Percentiles rank a stretch among this genome's conserved stretches.
Evolutionary conservation across 2,797 vertebrate species (phyloP).

Genomic region (Pyrocephalus nanus): DNA sequence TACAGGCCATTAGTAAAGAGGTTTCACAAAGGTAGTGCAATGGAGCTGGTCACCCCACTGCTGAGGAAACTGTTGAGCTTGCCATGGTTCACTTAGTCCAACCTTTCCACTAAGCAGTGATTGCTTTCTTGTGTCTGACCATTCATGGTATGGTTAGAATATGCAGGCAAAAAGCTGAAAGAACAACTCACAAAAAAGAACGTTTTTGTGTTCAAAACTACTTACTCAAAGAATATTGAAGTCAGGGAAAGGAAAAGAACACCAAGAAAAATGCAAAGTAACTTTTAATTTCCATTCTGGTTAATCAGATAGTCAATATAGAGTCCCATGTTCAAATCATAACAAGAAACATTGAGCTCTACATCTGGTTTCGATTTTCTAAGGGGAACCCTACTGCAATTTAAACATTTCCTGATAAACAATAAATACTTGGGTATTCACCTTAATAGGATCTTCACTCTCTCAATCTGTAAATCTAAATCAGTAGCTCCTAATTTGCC

Average conservation of each 20-base stretch:
- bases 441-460: not conserved
- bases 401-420: constrained; percentile 43
- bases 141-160: not conserved
- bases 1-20: not conserved
- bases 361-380: constrained; percentile 47
- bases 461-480: constrained; percentile 4
- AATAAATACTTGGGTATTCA: constrained; percentile 10
- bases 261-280: constrained; percentile 5
- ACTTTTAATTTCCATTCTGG: constrained; percentile 21
- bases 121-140: not conserved
- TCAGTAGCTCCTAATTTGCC: not conserved
- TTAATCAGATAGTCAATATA: constrained; percentile 12
- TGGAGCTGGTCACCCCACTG: not conserved
- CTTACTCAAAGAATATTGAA: not conserved
- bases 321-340: not conserved
- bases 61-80: not conserved
- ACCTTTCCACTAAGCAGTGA: not conserved
- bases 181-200: not conserved
- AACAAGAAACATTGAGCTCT: not conserved
- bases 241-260: not conserved
- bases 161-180: not conserved
- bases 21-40: not conserved
- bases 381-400: not conserved
- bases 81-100: not conserved
- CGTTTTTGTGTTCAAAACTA: not conserved